Percentiles rank a stretch among this genome's conserved stretches.
Conservation (phyloP, 2,888 invertebrate species). For the Mimas tiliae region DNA sequence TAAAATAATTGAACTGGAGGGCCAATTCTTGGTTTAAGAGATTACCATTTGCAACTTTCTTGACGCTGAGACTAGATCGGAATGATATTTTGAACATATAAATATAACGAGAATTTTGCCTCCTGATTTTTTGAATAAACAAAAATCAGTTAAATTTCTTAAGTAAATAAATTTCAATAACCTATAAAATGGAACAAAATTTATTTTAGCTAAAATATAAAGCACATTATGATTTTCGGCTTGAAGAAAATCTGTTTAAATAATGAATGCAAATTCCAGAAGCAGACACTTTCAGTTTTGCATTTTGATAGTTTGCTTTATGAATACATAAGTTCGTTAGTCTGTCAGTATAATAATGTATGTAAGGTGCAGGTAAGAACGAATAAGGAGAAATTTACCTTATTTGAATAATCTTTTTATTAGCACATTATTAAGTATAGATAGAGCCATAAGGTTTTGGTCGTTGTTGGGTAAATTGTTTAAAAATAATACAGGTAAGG, state of each 20-base stretch:
- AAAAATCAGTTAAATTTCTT: too few relatives aligned
- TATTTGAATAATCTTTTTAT: neutral
- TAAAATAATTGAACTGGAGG: too few relatives aligned
- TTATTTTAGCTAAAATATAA: neutral
- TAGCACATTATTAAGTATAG: too few relatives aligned
- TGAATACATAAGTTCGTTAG: constrained; percentile 24
- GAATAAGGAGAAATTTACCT: neutral
- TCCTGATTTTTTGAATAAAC: too few relatives aligned
- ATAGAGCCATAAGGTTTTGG: too few relatives aligned
- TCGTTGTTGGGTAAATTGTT: too few relatives aligned
- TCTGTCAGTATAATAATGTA: constrained; percentile 1
- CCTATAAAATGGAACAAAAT: neutral
- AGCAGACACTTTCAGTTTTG: constrained; percentile 6
- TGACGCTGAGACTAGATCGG: too few relatives aligned
- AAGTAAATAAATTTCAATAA: neutral
- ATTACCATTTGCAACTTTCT: too few relatives aligned
- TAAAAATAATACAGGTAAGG: too few relatives aligned
- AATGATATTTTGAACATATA: too few relatives aligned
- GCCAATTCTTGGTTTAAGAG: too few relatives aligned
- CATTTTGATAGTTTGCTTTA: constrained; percentile 17
- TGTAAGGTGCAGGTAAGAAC: neutral
- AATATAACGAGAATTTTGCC: too few relatives aligned
- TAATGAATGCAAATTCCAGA: constrained; percentile 18
- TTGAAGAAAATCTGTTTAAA: neutral
- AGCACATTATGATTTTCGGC: constrained; percentile 3